These are phyloP conservation scores for Cyphomyrus discorhynchus DNA, from an alignment of 2,113 vertebrate genomes.

Conservation along the genomic window DNA sequence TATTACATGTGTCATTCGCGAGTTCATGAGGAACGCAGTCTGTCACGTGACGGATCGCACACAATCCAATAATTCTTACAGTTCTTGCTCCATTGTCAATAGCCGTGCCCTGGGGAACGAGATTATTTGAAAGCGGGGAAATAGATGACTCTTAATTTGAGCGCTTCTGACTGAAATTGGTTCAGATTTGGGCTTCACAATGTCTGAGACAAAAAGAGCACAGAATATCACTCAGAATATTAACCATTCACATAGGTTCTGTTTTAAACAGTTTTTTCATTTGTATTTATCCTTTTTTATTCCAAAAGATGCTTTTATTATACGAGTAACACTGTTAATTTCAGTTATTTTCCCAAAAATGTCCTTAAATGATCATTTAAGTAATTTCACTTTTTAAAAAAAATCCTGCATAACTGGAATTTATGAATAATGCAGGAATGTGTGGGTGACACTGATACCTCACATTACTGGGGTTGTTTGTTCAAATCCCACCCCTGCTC, in stretches of 20 bases:
- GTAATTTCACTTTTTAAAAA: background rate
- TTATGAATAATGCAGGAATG: background rate
- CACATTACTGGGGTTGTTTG: background rate
- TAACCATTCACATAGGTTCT: background rate
- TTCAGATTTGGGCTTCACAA: background rate
- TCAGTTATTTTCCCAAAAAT: background rate
- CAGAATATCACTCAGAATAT: background rate
- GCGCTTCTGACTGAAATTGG: conserved; percentile 12
- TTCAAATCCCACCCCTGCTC: background rate
- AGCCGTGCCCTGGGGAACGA: conserved; percentile 11
- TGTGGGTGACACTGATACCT: background rate
- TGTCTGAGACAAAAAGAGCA: background rate
- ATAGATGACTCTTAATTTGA: conserved; percentile 12
- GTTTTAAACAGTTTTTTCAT: background rate
- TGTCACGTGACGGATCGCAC: background rate
- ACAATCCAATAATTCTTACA: conserved; percentile 17
- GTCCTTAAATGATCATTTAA: background rate
- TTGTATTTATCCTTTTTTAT: background rate
- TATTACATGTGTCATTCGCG: background rate
- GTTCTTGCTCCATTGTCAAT: conserved; percentile 11
- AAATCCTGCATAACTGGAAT: background rate
- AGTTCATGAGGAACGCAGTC: background rate
- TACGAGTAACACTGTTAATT: background rate
- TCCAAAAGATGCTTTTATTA: background rate
- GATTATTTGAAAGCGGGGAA: conserved; percentile 16